phyloP scores from a whole-genome alignment of 2,113 vertebrate genomes.

The Prietella phreatophila region DNA sequence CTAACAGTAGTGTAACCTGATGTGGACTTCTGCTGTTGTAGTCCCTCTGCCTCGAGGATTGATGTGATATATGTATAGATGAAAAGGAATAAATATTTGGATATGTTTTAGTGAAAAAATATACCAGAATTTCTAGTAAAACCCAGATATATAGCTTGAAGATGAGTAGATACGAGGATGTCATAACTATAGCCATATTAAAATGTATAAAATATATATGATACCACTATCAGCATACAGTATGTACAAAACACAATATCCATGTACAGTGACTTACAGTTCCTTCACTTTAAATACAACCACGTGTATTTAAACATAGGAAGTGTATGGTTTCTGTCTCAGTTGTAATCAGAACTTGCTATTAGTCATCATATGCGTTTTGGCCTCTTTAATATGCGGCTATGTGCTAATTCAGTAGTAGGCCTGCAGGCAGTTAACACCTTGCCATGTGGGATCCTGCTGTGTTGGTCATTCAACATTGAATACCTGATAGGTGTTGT shows the following conservation, averaged over 20 bases:
- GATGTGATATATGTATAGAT: too few species aligned
- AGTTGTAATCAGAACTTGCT: constrained; percentile 33
- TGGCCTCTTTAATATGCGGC: constrained; percentile 34
- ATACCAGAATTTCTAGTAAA: background rate
- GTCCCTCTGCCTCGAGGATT: background rate
- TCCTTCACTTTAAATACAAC: background rate
- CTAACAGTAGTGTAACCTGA: background rate
- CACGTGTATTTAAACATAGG: too few species aligned
- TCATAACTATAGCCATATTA: background rate
- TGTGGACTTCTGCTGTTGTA: background rate
- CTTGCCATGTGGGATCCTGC: constrained; percentile 29
- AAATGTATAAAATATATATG: background rate
- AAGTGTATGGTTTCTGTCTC: constrained; percentile 21
- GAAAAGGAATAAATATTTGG: too few species aligned
- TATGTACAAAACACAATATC: background rate
- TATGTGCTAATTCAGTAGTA: constrained; percentile 46
- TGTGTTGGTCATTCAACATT: background rate
- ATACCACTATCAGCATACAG: background rate
- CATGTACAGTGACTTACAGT: background rate
- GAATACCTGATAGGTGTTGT: background rate
- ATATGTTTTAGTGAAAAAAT: constrained; percentile 2
- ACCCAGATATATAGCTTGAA: background rate
- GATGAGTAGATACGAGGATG: background rate
- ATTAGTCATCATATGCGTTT: constrained; percentile 3
- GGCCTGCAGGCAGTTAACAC: constrained; percentile 47